Evolutionary conservation across 2,113 vertebrate genomes (phyloP), one percentile per base, ranked within the genome.

Genomic region (Colinus virginianus): DNA sequence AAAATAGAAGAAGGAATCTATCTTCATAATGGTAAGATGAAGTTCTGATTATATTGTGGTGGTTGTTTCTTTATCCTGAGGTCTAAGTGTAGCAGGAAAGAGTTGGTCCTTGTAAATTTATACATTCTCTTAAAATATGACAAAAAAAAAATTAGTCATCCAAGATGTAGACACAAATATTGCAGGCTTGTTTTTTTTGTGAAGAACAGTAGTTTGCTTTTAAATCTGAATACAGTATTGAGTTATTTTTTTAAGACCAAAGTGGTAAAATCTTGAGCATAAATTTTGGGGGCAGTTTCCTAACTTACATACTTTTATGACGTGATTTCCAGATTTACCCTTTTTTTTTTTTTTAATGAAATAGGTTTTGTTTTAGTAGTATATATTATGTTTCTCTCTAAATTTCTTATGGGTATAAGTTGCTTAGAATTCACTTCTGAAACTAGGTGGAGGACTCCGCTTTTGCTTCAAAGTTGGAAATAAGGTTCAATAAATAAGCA

Each of bases 21-120:
- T 55, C 26, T 88, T 78, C 1, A 0, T 51, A 59, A 7, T 49
- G 8, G 18, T 81, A 66, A 78, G 58, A 59, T 49, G 8, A 67
- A 72, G n/a, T 67, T 55, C 36, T 81, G 62, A 76, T 68, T 64
- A 13, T 56, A 56, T 32, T 32, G 53, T 56, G 17, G 53, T 26
- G 45, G 12, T 26, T 6, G 53, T 2, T 23, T 45, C 11, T 83
- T 53, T 30, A 15, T 53, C 51, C 79, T 90, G 86, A 96, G 88
- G 90, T 96, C 83, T 95, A 88, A 95, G 63, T 82, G 94, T 70
- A 89, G 61, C 78, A 91, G 71, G 42, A 93, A 92, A 88, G 85
- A 96, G 74, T 93, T 89, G 55, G 32, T 80, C 68, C 13, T 46
- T 83, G 5, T 42, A 53, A 49, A 28, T 32, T 82, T 81, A 36